Conservation (phyloP, 2,797 vertebrate species). For the Falco cherrug region DNA sequence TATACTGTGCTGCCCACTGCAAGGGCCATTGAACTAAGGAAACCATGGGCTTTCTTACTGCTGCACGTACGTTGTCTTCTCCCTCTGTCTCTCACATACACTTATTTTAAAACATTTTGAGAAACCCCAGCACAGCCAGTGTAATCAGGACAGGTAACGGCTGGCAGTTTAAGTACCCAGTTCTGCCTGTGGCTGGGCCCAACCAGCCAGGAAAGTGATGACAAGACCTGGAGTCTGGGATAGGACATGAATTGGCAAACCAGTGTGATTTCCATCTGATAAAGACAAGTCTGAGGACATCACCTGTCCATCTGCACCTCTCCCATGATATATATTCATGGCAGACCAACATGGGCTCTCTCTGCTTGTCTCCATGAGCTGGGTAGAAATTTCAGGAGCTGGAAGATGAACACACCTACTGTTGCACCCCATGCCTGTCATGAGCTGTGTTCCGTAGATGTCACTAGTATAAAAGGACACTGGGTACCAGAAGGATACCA, state of each 20-base stretch:
- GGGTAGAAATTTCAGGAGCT: background rate
- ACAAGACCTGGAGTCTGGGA: background rate
- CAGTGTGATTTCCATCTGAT: background rate
- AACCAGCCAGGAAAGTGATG: background rate
- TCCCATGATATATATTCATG: background rate
- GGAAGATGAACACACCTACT: background rate
- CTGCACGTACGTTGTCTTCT: background rate
- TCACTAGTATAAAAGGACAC: background rate
- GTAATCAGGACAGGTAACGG: background rate
- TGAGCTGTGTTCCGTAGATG: background rate
- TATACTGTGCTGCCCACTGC: slow-evolving; percentile 6
- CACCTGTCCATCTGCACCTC: background rate
- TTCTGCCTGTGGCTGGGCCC: background rate
- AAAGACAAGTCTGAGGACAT: background rate
- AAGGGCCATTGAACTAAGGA: background rate
- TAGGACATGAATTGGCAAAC: background rate
- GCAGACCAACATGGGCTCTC: background rate
- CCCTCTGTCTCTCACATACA: background rate
- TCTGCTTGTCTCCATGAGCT: background rate
- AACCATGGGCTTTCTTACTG: background rate
- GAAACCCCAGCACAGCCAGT: background rate
- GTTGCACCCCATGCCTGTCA: background rate
- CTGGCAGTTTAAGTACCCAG: background rate
- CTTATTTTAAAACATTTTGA: background rate
- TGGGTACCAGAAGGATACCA: background rate